phyloP scores from a whole-genome alignment of 2,888 invertebrate genomes.

The Formica aserva region DNA sequence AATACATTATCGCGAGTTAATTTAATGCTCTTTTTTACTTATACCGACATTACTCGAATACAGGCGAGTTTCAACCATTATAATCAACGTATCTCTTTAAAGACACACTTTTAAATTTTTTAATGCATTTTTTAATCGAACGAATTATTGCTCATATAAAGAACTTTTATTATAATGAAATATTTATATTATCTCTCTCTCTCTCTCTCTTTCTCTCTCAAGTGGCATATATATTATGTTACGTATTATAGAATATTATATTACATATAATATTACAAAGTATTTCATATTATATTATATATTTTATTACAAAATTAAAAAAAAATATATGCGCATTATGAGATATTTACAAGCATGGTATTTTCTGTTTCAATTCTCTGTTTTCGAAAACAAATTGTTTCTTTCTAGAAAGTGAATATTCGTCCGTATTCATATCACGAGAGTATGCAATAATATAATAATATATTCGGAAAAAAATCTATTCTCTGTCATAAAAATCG shows the following conservation, averaged over 20 bases:
- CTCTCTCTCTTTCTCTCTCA: no score
- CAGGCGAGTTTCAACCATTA: neutral
- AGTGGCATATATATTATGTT: neutral
- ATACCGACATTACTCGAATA: neutral
- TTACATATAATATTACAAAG: neutral
- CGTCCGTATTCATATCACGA: neutral
- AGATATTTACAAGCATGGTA: neutral
- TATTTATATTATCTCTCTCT: no score
- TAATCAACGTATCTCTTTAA: no score
- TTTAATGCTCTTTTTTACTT: neutral
- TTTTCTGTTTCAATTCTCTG: neutral
- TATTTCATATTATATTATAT: neutral
- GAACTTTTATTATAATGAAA: no score
- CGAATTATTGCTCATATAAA: no score
- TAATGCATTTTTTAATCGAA: no score
- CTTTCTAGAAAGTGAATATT: neutral
- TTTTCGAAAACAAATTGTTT: neutral
- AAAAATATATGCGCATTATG: neutral
- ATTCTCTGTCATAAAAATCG: constrained; percentile 27
- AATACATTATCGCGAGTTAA: constrained; percentile 27
- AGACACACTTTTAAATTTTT: no score
- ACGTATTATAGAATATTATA: neutral
- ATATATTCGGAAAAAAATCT: constrained; percentile 5
- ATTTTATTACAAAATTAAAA: neutral
- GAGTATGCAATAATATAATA: neutral